Percentiles rank a stretch among this genome's conserved stretches.
phyloP scores from a whole-genome alignment of 2,797 vertebrate species.

The Myripristis murdjan region DNA sequence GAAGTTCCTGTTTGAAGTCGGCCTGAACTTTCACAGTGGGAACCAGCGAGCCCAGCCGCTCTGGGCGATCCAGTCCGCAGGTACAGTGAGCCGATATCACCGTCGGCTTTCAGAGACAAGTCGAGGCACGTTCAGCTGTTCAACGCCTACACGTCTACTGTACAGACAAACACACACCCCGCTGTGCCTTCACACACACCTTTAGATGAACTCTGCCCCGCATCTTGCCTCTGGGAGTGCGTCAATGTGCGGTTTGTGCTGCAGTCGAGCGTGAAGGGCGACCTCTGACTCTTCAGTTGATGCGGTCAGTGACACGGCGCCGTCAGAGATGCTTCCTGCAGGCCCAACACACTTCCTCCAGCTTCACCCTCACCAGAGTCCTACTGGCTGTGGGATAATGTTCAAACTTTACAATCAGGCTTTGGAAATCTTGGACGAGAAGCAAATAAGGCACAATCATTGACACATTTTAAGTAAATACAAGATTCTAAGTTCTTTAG shows the following conservation, averaged over 20 bases:
- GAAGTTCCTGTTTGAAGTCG: background rate
- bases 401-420: too few relatives aligned
- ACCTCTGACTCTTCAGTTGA: too few relatives aligned
- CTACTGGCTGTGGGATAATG: too few relatives aligned
- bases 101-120: slow-evolving; percentile 20
- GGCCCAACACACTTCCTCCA: too few relatives aligned
- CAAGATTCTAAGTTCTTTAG: too few relatives aligned
- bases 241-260: background rate
- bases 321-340: too few relatives aligned
- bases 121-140: slow-evolving; percentile 3
- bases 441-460: too few relatives aligned
- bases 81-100: background rate
- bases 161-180: slow-evolving; percentile 9
- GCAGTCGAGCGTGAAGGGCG: background rate
- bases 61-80: too few relatives aligned
- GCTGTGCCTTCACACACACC: background rate
- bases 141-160: background rate
- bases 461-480: too few relatives aligned
- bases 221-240: background rate
- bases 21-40: background rate
- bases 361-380: too few relatives aligned
- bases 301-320: too few relatives aligned
- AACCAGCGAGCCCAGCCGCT: background rate
- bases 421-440: too few relatives aligned
- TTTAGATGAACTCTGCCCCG: background rate